phyloP scores from a whole-genome alignment of 2,797 vertebrate genomes.

The Labroides dimidiatus region DNA sequence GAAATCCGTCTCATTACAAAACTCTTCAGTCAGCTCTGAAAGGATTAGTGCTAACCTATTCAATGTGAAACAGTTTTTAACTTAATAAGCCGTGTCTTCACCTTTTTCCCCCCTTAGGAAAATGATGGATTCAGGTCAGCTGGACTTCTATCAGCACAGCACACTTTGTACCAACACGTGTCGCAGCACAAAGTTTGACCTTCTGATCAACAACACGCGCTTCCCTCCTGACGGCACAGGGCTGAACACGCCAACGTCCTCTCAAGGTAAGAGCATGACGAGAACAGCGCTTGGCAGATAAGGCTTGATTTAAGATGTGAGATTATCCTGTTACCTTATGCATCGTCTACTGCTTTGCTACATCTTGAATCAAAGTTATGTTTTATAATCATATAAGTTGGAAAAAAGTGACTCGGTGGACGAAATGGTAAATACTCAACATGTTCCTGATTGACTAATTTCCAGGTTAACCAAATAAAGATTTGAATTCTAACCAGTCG shows the following conservation, averaged over 20 bases:
- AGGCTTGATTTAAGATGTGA: background rate
- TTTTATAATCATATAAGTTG: too few species aligned
- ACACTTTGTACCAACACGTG: constrained; percentile 98
- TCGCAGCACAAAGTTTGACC: constrained; percentile 98
- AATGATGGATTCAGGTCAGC: constrained; percentile 99
- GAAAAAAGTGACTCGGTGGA: too few species aligned
- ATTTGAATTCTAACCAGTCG: too few species aligned
- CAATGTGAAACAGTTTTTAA: too few species aligned
- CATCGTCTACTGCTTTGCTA: too few species aligned
- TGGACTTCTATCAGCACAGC: constrained; percentile 98
- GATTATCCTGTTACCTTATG: too few species aligned
- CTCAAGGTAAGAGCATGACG: constrained; percentile 85
- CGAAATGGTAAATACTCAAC: too few species aligned
- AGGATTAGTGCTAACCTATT: background rate
- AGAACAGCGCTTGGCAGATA: background rate
- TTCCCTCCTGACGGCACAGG: constrained; percentile 92
- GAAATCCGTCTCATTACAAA: background rate
- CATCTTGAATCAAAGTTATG: too few species aligned
- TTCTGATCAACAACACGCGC: constrained; percentile 96
- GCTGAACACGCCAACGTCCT: constrained; percentile 88
- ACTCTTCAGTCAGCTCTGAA: background rate
- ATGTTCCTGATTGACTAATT: too few species aligned
- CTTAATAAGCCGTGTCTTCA: background rate
- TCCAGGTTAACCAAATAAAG: too few species aligned
- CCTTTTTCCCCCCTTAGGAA: constrained; percentile 84